phyloP scores from a whole-genome alignment of 2,888 invertebrate species.

The Tricholauxania praeusta region DNA sequence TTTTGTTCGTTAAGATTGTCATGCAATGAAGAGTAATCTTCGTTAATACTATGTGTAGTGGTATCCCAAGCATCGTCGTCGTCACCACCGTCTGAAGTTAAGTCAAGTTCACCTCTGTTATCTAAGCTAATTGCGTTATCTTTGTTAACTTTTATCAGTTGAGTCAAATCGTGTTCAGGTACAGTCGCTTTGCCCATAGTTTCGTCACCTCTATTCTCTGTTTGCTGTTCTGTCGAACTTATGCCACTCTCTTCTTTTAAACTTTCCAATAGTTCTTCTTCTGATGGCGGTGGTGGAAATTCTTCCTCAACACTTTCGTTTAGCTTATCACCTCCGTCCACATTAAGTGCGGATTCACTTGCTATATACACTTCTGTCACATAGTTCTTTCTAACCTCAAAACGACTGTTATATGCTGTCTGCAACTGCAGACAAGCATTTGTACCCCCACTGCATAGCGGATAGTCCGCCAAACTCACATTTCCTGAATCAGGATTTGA shows the following conservation, averaged over 20 bases:
- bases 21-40: constrained; percentile 24
- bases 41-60: constrained; percentile 38
- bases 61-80: constrained; percentile 17
- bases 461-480: constrained; percentile 64
- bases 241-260: constrained; percentile 49
- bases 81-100: constrained; percentile 12
- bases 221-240: neutral
- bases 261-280: constrained; percentile 56
- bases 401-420: constrained; percentile 60
- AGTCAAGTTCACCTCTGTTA: neutral
- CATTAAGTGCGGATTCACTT: neutral
- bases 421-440: constrained; percentile 61
- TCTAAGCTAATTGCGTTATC: neutral
- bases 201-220: constrained; percentile 41
- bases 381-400: constrained; percentile 60
- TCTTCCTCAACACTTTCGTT: constrained; percentile 37
- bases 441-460: constrained; percentile 50
- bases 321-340: constrained; percentile 28
- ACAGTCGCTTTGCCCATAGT: constrained; percentile 6
- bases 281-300: constrained; percentile 59
- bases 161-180: too few species aligned
- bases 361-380: constrained; percentile 57
- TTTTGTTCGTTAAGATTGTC: constrained; percentile 33
- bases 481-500: constrained; percentile 67
- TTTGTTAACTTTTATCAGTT: constrained; percentile 35